These are phyloP conservation scores for Acromyrmex charruanus DNA, from an alignment of 1,140 invertebrate genomes.

Conservation along the genomic window DNA sequence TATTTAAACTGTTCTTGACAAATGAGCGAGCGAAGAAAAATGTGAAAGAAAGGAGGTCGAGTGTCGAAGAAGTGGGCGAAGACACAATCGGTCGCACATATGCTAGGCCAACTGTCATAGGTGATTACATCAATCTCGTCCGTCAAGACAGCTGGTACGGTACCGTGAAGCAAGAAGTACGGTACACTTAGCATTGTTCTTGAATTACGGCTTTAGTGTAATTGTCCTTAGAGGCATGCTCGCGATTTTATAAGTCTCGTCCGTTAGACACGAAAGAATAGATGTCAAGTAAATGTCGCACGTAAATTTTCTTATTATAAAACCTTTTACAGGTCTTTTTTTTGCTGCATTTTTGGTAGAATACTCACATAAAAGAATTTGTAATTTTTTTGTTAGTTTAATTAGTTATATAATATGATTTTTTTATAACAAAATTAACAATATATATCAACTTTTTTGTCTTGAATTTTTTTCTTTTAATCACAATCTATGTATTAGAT, in stretches of 20 bases:
- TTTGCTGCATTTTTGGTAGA: not conserved
- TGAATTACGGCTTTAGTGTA: slow-evolving; percentile 22
- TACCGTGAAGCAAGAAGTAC: slow-evolving; percentile 57
- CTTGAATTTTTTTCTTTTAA: not conserved
- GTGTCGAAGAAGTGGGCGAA: slow-evolving; percentile 29
- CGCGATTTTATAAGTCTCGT: slow-evolving; percentile 27
- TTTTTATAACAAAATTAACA: not conserved
- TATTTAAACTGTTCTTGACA: not conserved
- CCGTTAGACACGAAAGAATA: slow-evolving; percentile 11
- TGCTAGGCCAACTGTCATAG: slow-evolving; percentile 64
- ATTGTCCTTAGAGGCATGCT: slow-evolving; percentile 14
- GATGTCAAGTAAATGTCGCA: not conserved
- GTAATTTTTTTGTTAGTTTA: not conserved
- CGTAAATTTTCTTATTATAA: not conserved
- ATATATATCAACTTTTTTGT: not conserved
- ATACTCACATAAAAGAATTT: not conserved
- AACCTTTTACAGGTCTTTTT: not conserved
- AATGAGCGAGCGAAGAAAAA: not conserved
- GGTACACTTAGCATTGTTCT: slow-evolving; percentile 61
- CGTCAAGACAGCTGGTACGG: slow-evolving; percentile 61
- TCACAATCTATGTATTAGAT: not conserved
- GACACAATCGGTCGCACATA: slow-evolving; percentile 12
- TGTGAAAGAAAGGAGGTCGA: not conserved
- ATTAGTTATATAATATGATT: not conserved
- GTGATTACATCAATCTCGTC: slow-evolving; percentile 59